These are phyloP conservation scores for Ips typographus DNA, from an alignment of 1,140 invertebrate species.

Conservation along the genomic window DNA sequence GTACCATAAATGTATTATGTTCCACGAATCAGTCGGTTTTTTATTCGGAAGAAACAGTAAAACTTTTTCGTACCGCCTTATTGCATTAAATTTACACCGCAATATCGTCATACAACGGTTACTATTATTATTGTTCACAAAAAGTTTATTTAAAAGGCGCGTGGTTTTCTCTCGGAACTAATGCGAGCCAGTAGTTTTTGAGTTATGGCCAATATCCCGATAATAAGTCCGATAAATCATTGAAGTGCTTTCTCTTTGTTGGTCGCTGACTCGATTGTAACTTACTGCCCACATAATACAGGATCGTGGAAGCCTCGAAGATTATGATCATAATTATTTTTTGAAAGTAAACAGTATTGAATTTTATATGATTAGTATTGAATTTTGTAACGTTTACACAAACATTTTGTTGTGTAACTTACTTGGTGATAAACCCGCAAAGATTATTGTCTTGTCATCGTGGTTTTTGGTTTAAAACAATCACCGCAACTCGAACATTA, in stretches of 20 bases:
- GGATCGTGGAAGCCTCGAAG: neutral
- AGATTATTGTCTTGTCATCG: no score
- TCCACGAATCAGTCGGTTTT: no score
- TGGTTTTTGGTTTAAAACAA: no score
- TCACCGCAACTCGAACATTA: no score
- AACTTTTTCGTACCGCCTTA: neutral
- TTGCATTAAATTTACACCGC: conserved; percentile 6
- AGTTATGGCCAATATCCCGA: conserved; percentile 13
- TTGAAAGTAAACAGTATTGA: conserved; percentile 2
- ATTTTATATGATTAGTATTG: neutral
- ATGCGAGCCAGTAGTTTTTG: conserved; percentile 17
- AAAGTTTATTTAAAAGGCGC: conserved; percentile 6
- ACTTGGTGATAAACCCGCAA: no score
- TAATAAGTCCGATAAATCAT: conserved; percentile 18
- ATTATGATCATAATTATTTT: conserved; percentile 3
- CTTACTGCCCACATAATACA: conserved; percentile 15
- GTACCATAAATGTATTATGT: no score
- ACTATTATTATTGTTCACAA: conserved; percentile 14
- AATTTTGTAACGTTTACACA: no score
- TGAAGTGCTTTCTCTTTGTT: conserved; percentile 18
- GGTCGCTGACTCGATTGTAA: conserved; percentile 6
- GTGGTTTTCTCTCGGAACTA: conserved; percentile 22
- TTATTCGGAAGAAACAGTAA: no score
- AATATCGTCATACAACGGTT: conserved; percentile 13
- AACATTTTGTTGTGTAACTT: no score